Evolutionary conservation across 2,888 invertebrate species (phyloP).

Genomic region (Yponomeuta cagnagella): DNA sequence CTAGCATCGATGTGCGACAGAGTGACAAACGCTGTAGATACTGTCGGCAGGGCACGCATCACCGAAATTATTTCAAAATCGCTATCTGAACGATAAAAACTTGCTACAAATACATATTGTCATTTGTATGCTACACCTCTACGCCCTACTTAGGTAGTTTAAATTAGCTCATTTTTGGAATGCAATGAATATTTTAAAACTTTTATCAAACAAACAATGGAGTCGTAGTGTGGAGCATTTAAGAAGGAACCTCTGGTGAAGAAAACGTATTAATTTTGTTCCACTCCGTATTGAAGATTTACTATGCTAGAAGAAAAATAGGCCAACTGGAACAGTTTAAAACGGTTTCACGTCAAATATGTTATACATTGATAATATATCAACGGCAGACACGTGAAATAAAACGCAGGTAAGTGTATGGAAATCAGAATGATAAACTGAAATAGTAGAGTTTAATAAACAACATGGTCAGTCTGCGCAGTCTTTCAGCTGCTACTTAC

Average conservation of each 20-base stretch:
- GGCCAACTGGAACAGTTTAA: neutral
- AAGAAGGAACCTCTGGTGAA: neutral
- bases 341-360: slow-evolving; percentile 46
- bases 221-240: neutral
- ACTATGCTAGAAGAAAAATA: neutral
- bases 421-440: slow-evolving; percentile 72
- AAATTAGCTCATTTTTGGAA: slow-evolving; percentile 22
- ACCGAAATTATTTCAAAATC: slow-evolving; percentile 35
- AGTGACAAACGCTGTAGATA: slow-evolving; percentile 50
- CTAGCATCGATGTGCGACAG: slow-evolving; percentile 18
- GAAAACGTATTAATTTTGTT: neutral
- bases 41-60: slow-evolving; percentile 47
- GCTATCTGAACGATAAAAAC: neutral
- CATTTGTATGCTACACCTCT: neutral
- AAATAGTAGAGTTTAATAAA: slow-evolving; percentile 60
- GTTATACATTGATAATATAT: slow-evolving; percentile 36
- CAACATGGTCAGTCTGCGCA: slow-evolving; percentile 54
- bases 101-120: neutral
- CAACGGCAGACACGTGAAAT: slow-evolving; percentile 1
- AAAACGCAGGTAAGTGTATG: slow-evolving; percentile 34
- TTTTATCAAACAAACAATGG: neutral
- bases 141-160: neutral
- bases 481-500: slow-evolving; percentile 59
- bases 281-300: neutral
- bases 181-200: slow-evolving; percentile 38